Evolutionary conservation across 2,113 vertebrate genomes (phyloP).

Genomic region (Solea solea): DNA sequence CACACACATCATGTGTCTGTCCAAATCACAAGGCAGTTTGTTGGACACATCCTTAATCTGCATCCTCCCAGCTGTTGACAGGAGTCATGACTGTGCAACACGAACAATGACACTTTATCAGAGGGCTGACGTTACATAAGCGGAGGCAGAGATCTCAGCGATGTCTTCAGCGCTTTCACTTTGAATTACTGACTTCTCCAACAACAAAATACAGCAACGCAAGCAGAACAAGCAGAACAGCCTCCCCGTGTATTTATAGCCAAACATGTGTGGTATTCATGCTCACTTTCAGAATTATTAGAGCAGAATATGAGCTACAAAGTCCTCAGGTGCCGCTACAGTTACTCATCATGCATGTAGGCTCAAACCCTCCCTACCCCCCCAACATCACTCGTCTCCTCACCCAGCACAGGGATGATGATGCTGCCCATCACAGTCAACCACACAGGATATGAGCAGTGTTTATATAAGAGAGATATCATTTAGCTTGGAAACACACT

Average conservation of each 20-base stretch:
- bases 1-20: slow-evolving; percentile 33
- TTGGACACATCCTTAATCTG: too few relatives aligned
- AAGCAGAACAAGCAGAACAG: background rate
- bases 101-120: slow-evolving; percentile 33
- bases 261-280: background rate
- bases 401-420: slow-evolving; percentile 1
- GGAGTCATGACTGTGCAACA: too few relatives aligned
- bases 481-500: background rate
- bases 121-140: slow-evolving; percentile 17
- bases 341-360: slow-evolving; percentile 48
- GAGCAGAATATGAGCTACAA: slow-evolving; percentile 50
- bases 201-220: too few relatives aligned
- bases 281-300: slow-evolving; percentile 49
- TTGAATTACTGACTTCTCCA: too few relatives aligned
- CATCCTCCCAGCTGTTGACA: too few relatives aligned
- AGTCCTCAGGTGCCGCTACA: slow-evolving; percentile 42
- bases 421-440: background rate
- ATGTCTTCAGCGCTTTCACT: too few relatives aligned
- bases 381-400: background rate
- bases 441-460: background rate
- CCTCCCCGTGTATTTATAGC: slow-evolving; percentile 22
- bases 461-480: background rate
- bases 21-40: slow-evolving; percentile 17
- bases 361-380: background rate
- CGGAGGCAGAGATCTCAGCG: background rate